A percentile compares a stretch with the other conserved stretches of the same genome.
phyloP scores from a whole-genome alignment of 2,888 invertebrate species.

The Nomada fabriciana region DNA sequence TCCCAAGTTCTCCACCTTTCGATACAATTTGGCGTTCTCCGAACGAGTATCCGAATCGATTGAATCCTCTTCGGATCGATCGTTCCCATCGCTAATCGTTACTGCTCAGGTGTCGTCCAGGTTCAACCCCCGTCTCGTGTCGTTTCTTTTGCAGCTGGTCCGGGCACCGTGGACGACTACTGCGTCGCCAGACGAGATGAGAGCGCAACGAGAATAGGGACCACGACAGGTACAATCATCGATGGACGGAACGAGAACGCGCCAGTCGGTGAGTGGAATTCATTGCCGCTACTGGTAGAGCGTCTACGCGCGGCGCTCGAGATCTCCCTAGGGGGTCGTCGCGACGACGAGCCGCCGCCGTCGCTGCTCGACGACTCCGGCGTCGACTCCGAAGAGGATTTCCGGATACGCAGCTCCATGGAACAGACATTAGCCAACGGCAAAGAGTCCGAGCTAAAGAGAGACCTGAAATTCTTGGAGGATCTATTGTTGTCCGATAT shows the following conservation, averaged over 20 bases:
- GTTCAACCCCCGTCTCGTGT: constrained; percentile 60
- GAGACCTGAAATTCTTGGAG: constrained; percentile 85
- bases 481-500: constrained; percentile 91
- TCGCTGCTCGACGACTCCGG: constrained; percentile 68
- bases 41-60: too few relatives aligned
- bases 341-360: constrained; percentile 45
- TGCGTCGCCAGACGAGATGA: constrained; percentile 27
- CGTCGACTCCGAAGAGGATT: constrained; percentile 88
- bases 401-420: constrained; percentile 84
- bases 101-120: constrained; percentile 34
- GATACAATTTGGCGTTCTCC: too few relatives aligned
- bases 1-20: too few relatives aligned
- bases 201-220: constrained; percentile 31
- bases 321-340: constrained; percentile 70
- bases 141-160: constrained; percentile 60
- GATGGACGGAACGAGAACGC: constrained; percentile 60
- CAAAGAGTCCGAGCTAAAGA: constrained; percentile 82
- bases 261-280: constrained; percentile 84
- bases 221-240: constrained; percentile 14
- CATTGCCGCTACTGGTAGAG: constrained; percentile 84
- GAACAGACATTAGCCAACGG: constrained; percentile 81
- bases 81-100: too few relatives aligned
- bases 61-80: too few relatives aligned
- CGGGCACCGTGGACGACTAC: constrained; percentile 36
- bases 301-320: constrained; percentile 84